Evolutionary conservation across 2,113 vertebrate genomes (phyloP).

Genomic region (Syngnathus scovelli): DNA sequence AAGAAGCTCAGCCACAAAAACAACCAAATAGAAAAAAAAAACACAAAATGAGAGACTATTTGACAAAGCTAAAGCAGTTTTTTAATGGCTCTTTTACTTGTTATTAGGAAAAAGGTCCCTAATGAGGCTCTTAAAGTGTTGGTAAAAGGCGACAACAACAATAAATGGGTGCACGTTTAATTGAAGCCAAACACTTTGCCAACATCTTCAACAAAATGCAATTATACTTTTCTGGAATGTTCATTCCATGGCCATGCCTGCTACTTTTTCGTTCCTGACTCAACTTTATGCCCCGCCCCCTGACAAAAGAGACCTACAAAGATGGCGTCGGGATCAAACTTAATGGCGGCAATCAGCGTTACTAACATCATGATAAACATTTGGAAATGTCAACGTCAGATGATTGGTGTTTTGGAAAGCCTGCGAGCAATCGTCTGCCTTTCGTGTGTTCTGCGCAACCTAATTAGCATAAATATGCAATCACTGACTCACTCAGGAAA

Average conservation of each 20-base stretch:
- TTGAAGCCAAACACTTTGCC: constrained; percentile 8
- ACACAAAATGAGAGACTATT: not conserved
- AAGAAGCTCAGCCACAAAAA: not conserved
- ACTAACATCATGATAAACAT: constrained; percentile 13
- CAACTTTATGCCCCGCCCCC: constrained; percentile 36
- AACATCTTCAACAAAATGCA: constrained; percentile 13
- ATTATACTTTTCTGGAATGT: constrained; percentile 12
- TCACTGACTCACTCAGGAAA: constrained; percentile 21
- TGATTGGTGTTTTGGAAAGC: not conserved
- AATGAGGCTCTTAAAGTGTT: not conserved
- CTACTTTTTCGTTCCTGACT: constrained; percentile 28
- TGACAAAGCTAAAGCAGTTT: not conserved
- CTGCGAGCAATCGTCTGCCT: not conserved
- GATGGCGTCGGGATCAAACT: constrained; percentile 23
- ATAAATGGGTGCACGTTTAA: not conserved
- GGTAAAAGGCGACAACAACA: constrained; percentile 1
- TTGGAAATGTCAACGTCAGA: constrained; percentile 1
- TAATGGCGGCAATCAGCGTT: constrained; percentile 29
- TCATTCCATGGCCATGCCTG: constrained; percentile 32
- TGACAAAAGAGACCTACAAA: constrained; percentile 34
- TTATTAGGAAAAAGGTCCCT: not conserved
- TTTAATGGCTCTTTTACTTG: not conserved
- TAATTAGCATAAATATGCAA: constrained; percentile 38
- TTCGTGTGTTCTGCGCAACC: not conserved
- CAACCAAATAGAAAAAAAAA: not conserved